Conservation (phyloP, 2,888 invertebrate species). For the Cistogaster globosa region DNA sequence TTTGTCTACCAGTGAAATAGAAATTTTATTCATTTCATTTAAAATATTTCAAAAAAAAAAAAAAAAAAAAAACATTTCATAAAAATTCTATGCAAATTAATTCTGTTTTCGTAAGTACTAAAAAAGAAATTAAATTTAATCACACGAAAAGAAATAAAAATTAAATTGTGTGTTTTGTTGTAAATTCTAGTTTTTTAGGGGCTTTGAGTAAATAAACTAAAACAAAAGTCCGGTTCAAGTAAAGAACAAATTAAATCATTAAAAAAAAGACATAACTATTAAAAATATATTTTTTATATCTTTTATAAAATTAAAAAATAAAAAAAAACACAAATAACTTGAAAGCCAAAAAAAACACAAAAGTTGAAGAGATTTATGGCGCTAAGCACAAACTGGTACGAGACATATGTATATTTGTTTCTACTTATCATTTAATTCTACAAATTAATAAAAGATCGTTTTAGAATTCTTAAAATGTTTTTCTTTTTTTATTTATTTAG, state of each 20-base stretch:
- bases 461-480: conserved; percentile 55
- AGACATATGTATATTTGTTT: conserved; percentile 19
- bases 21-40: conserved; percentile 24
- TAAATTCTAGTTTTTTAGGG: background rate
- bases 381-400: conserved; percentile 72
- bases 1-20: conserved; percentile 12
- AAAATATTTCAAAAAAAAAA: background rate
- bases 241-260: conserved; percentile 1
- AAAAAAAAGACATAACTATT: conserved; percentile 28
- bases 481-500: conserved; percentile 1
- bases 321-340: conserved; percentile 30
- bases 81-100: conserved; percentile 39
- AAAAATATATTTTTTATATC: conserved; percentile 41
- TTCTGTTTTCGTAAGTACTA: conserved; percentile 19
- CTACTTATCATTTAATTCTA: conserved; percentile 12
- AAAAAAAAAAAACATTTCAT: no score
- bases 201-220: conserved; percentile 7
- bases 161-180: conserved; percentile 13
- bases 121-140: conserved; percentile 22
- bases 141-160: conserved; percentile 1
- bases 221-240: conserved; percentile 28
- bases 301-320: conserved; percentile 34
- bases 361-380: conserved; percentile 49
- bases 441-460: conserved; percentile 30
- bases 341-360: conserved; percentile 28